phyloP scores from a whole-genome alignment of 2,888 invertebrate genomes.

The Incurvaria masculella region DNA sequence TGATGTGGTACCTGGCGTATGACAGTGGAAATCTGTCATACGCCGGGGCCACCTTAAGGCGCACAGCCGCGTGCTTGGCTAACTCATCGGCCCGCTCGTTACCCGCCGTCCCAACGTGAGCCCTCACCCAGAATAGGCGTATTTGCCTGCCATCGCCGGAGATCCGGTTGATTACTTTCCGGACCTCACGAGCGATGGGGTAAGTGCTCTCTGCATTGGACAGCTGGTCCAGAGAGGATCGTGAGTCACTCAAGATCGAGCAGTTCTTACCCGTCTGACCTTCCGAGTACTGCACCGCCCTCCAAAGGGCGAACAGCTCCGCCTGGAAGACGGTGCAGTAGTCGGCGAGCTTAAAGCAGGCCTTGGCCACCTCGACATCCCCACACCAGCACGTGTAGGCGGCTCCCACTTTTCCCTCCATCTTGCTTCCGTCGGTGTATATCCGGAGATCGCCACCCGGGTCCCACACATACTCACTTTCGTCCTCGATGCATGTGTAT shows the following conservation, averaged over 20 bases:
- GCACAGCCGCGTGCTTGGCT: constrained; percentile 7
- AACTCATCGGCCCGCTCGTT: constrained; percentile 9
- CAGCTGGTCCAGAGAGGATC: constrained; percentile 5
- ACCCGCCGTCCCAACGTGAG: constrained; percentile 5
- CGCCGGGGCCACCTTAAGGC: background rate
- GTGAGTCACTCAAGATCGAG: constrained; percentile 6
- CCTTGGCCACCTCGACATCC: background rate
- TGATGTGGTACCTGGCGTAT: background rate
- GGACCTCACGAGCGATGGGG: background rate
- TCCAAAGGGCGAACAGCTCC: constrained; percentile 9
- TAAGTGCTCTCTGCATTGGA: background rate
- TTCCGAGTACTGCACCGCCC: background rate
- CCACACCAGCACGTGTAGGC: constrained; percentile 2
- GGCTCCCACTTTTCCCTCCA: constrained; percentile 5
- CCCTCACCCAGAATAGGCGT: constrained; percentile 4
- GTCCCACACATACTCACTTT: background rate
- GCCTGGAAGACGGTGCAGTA: constrained; percentile 17
- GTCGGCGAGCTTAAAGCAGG: constrained; percentile 6
- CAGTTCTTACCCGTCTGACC: background rate
- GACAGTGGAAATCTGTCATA: background rate
- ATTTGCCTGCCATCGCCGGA: background rate
- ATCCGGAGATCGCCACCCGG: constrained; percentile 7
- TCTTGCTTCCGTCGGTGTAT: constrained; percentile 14
- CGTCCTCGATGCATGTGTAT: background rate
- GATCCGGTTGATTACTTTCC: background rate